Evolutionary conservation across 2,888 invertebrate species (phyloP).

Genomic region (Oithona nana): DNA sequence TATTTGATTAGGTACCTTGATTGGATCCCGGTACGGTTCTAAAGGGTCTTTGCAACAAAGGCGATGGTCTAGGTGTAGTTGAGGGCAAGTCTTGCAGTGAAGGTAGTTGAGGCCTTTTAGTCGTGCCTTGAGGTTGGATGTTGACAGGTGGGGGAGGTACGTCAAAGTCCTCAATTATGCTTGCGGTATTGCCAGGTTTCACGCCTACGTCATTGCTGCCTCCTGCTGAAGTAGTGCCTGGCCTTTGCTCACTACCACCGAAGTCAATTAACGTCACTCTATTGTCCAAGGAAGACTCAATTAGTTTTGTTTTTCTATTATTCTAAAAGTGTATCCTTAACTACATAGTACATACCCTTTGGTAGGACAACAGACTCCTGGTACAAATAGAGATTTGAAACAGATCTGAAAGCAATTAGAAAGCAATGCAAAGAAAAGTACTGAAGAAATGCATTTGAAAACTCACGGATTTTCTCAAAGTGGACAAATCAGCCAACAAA

Average conservation of each 20-base stretch:
- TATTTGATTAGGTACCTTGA: neutral
- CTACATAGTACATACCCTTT: constrained; percentile 19
- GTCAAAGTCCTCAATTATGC: neutral
- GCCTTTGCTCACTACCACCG: neutral
- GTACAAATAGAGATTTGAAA: constrained; percentile 73
- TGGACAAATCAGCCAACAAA: constrained; percentile 54
- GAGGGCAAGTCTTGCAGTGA: neutral
- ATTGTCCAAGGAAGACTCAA: no score
- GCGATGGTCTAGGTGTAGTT: neutral
- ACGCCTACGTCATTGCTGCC: no score
- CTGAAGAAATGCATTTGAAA: constrained; percentile 50
- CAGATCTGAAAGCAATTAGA: constrained; percentile 49
- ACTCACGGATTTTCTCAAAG: constrained; percentile 47
- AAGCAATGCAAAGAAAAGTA: no score
- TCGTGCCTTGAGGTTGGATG: constrained; percentile 7
- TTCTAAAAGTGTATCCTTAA: no score
- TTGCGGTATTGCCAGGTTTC: no score
- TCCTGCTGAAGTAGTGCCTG: neutral
- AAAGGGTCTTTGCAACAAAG: neutral
- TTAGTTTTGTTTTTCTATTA: no score
- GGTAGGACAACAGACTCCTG: constrained; percentile 71
- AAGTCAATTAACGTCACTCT: neutral
- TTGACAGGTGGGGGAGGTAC: neutral
- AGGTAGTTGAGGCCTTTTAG: neutral
- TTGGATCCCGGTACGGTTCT: neutral